phyloP scores from a whole-genome alignment of 1,140 invertebrate genomes.

The Periplaneta americana region DNA sequence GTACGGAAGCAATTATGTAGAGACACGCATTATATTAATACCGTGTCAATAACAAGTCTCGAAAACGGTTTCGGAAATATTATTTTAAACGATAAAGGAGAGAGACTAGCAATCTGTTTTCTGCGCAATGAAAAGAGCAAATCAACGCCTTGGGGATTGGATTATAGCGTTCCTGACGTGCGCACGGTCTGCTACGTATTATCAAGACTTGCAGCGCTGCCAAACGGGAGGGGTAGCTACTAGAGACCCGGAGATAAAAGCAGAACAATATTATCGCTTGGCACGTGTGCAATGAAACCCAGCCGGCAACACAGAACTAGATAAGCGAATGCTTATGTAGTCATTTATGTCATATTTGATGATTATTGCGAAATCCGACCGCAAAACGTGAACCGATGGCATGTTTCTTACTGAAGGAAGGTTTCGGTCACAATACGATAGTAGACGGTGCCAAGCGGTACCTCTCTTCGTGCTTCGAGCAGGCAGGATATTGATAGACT shows the following conservation, averaged over 20 bases:
- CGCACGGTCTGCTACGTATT: not conserved
- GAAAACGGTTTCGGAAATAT: not conserved
- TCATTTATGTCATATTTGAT: not conserved
- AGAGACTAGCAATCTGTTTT: not conserved
- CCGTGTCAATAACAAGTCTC: not conserved
- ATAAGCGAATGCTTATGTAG: not conserved
- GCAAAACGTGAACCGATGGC: not conserved
- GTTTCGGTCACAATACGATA: too few species aligned
- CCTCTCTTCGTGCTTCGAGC: too few species aligned
- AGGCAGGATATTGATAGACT: too few species aligned
- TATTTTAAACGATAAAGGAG: not conserved
- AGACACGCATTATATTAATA: not conserved
- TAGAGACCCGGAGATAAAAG: not conserved
- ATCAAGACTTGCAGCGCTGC: not conserved
- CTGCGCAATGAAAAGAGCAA: not conserved
- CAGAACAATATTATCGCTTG: not conserved
- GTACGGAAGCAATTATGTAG: not conserved
- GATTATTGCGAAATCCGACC: not conserved
- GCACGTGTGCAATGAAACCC: not conserved
- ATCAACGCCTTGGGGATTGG: not conserved
- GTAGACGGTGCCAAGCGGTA: too few species aligned
- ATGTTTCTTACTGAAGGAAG: not conserved
- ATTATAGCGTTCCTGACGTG: not conserved
- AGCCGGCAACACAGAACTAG: not conserved
- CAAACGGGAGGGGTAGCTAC: not conserved